These are phyloP conservation scores for Acrocephalus scirpaceus DNA, from an alignment of 2,797 vertebrate species.

Conservation along the genomic window DNA sequence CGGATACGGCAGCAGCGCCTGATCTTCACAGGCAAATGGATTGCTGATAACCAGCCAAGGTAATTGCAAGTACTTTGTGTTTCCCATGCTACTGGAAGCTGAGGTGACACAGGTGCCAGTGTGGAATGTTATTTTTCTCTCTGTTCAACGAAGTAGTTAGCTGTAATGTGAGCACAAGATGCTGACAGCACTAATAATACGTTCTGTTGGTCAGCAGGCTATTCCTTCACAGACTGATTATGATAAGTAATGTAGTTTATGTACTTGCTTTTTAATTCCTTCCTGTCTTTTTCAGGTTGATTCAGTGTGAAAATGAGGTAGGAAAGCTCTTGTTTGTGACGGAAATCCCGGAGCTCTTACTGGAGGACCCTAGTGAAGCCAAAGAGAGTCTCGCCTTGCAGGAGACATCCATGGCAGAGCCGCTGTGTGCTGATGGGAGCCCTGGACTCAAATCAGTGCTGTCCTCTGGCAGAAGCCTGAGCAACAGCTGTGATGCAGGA, in stretches of 20 bases:
- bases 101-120: not conserved
- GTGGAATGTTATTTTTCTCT: not conserved
- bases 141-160: not conserved
- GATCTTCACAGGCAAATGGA: conserved; percentile 91
- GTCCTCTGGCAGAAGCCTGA: conserved; percentile 87
- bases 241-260: not conserved
- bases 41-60: conserved; percentile 92
- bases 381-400: conserved; percentile 87
- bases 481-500: conserved; percentile 82
- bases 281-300: conserved; percentile 81
- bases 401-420: conserved; percentile 87
- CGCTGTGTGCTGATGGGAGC: conserved; percentile 78
- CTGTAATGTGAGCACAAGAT: not conserved
- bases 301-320: conserved; percentile 88
- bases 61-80: conserved; percentile 45
- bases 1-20: conserved; percentile 89
- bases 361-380: conserved; percentile 88
- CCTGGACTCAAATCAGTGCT: conserved; percentile 91
- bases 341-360: conserved; percentile 89
- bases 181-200: not conserved
- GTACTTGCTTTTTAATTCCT: not conserved
- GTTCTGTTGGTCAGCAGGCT: not conserved
- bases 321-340: conserved; percentile 92
- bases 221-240: not conserved
- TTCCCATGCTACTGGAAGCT: not conserved